Evolutionary conservation across 2,888 invertebrate species (phyloP), one percentile per base, ranked within the genome.

Genomic region (Meteorus colon): DNA sequence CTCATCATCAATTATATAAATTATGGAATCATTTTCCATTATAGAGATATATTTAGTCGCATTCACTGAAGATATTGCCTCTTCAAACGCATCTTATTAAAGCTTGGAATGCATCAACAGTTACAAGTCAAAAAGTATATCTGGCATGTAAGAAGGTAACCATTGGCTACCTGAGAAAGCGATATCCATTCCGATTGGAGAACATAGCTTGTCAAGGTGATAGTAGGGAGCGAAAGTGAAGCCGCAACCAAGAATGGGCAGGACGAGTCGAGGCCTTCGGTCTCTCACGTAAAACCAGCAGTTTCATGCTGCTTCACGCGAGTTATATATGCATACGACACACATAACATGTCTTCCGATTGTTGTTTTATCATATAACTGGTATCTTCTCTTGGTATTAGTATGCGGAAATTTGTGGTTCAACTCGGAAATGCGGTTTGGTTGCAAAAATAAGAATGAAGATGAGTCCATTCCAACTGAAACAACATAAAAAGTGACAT

Each of bases 181-280:
- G 76, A 76, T 77, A 74, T 74, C 70, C 55, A 16, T 14, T 73
- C 71, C 73, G 76, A 81, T 83, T 79, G 80, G 81, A 69, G 79
- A 79, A 77, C 78, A 62, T 55, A 73, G 27, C 8, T 69, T 27
- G 70, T 70, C 55, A 76, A 59, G 71, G 76, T 77, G 75, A 74
- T 74, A 74, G 79, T 77, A 68, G 72, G 80, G 79, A 77, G 87
- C 88, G 89, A 88, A 89, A 89, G 88, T 88, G 87, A 88, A 84
- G 83, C 82, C 82, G 86, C 82, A 85, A 84, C 89, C 89, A 89
- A 89, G 89, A 89, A 89, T 89, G 89, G 89, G 81, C 88, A 88
- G 86, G 86, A 87, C 84, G 84, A 84, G 72, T 65, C 79, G 76
- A 79, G 78, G 78, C 78, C 80, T 77, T 78, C 75, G 74, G 45